Base-by-base conservation (phyloP, 2,797 vertebrate genomes). In the Schizopygopsis malacanthus region DNA sequence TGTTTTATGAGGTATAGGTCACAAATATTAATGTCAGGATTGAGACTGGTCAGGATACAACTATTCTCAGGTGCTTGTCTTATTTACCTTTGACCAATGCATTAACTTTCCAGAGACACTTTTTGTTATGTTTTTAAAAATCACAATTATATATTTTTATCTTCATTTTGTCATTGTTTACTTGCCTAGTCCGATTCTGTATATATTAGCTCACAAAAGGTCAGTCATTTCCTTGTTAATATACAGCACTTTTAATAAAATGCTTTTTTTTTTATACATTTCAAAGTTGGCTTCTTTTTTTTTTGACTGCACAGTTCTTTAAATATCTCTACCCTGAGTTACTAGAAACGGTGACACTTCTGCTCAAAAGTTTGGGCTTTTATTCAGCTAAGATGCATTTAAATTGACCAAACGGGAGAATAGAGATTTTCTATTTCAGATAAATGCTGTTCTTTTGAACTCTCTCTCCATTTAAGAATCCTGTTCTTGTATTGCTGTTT, bases 161-260 rank as follows among this genome's bases (percentile, higher is more conserved):
- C 11, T n/a, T 28, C 63, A 67, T 37, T 75, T 63, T 54, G n/a
- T 25, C 8, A n/a, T 76, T 5, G 6, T 54, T 52, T 77, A 63
- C 78, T 9, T 22, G 8, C 6, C 47, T n/a, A 56, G 15, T 63
- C 33, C 22, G 10, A 39, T 50, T 83, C 10, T 71, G 54, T 79
- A 45, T 71, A 43, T 59, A 54, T 41, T 56, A 43, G 18, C 33
- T 63, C n/a, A 22, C 37, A 56, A 45, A 63, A 70, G 70, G 63
- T 76, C 63, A 65, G 3, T 79, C 22, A 33, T 72, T 75, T 77
- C 45, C 33, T 81, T 88, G 78, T 87, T 79, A 45, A 87, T 87
- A 86, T 88, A 84, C 61, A 65, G 33, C 63, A 47, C 85, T 85
- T 85, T 85, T 52, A 79, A 84, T 83, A 59, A 86, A 77, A 75